Base-by-base conservation (phyloP, 2,888 invertebrate genomes). In the Drosophila fulvimacula region DNA sequence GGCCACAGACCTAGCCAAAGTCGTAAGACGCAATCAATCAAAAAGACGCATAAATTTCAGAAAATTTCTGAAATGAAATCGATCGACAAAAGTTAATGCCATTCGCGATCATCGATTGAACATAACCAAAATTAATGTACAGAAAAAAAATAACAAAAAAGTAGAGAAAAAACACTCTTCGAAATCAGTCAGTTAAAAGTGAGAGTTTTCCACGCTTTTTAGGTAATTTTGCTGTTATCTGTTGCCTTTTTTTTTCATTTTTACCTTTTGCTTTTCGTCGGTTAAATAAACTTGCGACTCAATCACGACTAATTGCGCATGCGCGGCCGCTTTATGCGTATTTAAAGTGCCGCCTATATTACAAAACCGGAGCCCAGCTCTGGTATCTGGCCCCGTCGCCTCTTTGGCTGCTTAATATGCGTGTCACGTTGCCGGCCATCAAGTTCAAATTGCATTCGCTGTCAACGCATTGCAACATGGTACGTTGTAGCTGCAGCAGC, bases 361-460 rank as follows among this genome's bases (percentile, higher is more conserved):
- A 88, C 82, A 79, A 80, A 81, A 82, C 78, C 79, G 78, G 76
- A 76, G 82, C 81, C 67, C 66, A 70, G 52, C 46, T 59, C 65
- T 68, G 61, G 49, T 64, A 55, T 56, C 62, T 46, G 68, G 51
- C 52, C 49, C 41, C 32, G 67, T 36, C 56, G 44, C 27, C 41
- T 49, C 58, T 64, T 62, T 64, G 59, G 59, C 81, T 82, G 67
- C 58, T 89, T 89, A 88, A 87, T 82, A 90, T 90, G 89, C 90
- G 88, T 90, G 87, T 89, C 90, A 90, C 90, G 90, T 84, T 87
- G 78, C 73, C 72, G 81, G 82, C 84, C 84, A 90, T 90, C 90
- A 90, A 90, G 90, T 90, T 90, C 89, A 90, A 87, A 90, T 88
- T 90, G 90, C 89, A 85, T 83, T 86, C 79, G 82, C 86, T 90